These are phyloP conservation scores for Indri indri DNA, from an alignment of 2,113 vertebrate genomes.

Conservation along the genomic window DNA sequence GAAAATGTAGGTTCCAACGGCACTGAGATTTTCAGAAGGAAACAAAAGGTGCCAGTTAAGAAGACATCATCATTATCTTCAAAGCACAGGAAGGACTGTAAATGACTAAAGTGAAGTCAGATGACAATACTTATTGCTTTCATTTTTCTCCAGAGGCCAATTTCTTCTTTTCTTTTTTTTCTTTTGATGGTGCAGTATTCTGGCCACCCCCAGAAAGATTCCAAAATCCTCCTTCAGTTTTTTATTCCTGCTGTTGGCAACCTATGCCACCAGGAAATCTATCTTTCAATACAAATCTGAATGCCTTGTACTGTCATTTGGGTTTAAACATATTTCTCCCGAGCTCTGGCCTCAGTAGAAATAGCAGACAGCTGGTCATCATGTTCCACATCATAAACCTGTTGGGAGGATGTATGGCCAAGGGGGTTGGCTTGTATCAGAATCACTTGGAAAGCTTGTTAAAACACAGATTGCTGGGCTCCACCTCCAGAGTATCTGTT, in stretches of 20 bases:
- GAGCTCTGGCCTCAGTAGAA: slow-evolving; percentile 56
- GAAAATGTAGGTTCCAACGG: background rate
- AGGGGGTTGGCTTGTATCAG: background rate
- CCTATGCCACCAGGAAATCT: slow-evolving; percentile 30
- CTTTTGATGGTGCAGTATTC: slow-evolving; percentile 35
- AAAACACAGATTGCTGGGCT: slow-evolving; percentile 37
- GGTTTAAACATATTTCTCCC: slow-evolving; percentile 60
- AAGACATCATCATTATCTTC: slow-evolving; percentile 42
- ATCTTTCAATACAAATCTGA: slow-evolving; percentile 54
- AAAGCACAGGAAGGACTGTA: slow-evolving; percentile 55
- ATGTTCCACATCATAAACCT: slow-evolving; percentile 61
- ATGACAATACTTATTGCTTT: slow-evolving; percentile 3
- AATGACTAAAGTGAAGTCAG: slow-evolving; percentile 45
- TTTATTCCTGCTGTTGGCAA: slow-evolving; percentile 47
- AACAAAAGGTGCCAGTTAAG: slow-evolving; percentile 14
- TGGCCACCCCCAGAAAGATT: slow-evolving; percentile 41
- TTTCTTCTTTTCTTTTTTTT: slow-evolving; percentile 5
- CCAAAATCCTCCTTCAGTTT: slow-evolving; percentile 45
- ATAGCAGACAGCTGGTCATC: slow-evolving; percentile 68
- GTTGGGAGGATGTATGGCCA: slow-evolving; percentile 38
- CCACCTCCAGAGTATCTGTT: background rate
- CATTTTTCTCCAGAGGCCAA: slow-evolving; percentile 36
- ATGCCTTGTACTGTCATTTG: slow-evolving; percentile 43
- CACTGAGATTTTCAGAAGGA: background rate
- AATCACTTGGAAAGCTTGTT: slow-evolving; percentile 28